These are phyloP conservation scores for Eidolon dupreanum DNA, from an alignment of 2,797 vertebrate species.

Conservation along the genomic window DNA sequence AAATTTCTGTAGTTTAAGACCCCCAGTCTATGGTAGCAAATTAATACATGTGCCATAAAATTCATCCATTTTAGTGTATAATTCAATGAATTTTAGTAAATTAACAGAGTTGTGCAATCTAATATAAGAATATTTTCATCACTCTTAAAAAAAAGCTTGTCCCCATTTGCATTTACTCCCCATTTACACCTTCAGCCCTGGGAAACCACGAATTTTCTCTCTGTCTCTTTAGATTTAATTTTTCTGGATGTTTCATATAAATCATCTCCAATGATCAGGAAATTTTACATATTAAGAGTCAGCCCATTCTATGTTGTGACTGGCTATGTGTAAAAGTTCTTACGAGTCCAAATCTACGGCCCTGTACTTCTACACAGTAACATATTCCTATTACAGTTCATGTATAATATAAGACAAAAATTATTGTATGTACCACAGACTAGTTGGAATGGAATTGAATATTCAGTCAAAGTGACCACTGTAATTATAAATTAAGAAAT, in stretches of 20 bases:
- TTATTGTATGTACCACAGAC: background rate
- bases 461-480: background rate
- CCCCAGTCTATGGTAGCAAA: background rate
- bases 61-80: background rate
- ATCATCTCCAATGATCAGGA: background rate
- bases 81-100: background rate
- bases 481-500: background rate
- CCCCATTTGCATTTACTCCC: background rate
- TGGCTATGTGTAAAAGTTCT: background rate
- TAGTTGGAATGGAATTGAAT: background rate
- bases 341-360: background rate
- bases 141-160: background rate
- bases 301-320: background rate
- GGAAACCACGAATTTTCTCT: background rate
- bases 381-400: background rate
- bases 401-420: background rate
- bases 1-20: background rate
- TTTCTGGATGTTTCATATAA: background rate
- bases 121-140: constrained; percentile 11
- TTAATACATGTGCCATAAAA: background rate
- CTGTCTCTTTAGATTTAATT: background rate
- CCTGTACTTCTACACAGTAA: background rate
- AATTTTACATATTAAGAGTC: background rate
- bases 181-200: background rate
- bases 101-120: background rate